Conservation (phyloP, 1,140 invertebrate species). For the Ptiloglossa arizonensis region DNA sequence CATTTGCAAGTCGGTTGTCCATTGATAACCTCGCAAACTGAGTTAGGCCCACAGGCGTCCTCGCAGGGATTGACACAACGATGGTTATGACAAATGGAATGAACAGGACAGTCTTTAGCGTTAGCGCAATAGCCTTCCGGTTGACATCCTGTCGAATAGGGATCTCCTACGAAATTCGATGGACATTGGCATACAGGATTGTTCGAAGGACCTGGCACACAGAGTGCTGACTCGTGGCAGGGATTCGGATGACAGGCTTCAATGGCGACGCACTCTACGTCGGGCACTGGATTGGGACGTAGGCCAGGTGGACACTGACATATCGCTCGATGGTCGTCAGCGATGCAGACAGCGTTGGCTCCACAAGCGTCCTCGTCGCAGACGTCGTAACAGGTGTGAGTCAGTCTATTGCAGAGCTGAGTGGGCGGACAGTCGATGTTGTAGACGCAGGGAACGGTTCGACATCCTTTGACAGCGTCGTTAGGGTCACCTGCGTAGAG, state of each 20-base stretch:
- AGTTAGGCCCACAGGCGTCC: conserved; percentile 88
- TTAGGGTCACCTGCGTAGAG: conserved; percentile 92
- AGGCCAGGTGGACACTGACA: conserved; percentile 94
- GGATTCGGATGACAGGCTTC: conserved; percentile 89
- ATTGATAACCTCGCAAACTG: conserved; percentile 89
- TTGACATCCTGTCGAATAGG: conserved; percentile 87
- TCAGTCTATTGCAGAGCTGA: conserved; percentile 91
- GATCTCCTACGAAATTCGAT: conserved; percentile 88
- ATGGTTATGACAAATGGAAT: conserved; percentile 88
- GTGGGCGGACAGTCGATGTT: conserved; percentile 90
- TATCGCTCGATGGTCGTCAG: conserved; percentile 89
- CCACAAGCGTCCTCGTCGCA: conserved; percentile 92
- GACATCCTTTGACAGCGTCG: conserved; percentile 88
- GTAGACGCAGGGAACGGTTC: conserved; percentile 91
- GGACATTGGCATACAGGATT: conserved; percentile 89
- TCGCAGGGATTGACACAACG: conserved; percentile 90
- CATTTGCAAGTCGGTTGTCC: conserved; percentile 90
- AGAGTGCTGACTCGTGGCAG: conserved; percentile 91
- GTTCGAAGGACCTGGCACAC: conserved; percentile 83
- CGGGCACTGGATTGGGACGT: conserved; percentile 89
- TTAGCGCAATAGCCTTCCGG: conserved; percentile 87
- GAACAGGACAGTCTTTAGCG: conserved; percentile 89
- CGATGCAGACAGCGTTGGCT: conserved; percentile 92
- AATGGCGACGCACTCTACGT: conserved; percentile 88
- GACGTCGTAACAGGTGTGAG: conserved; percentile 91